phyloP scores from a whole-genome alignment of 2,888 invertebrate species.

The Machimus rusticus region DNA sequence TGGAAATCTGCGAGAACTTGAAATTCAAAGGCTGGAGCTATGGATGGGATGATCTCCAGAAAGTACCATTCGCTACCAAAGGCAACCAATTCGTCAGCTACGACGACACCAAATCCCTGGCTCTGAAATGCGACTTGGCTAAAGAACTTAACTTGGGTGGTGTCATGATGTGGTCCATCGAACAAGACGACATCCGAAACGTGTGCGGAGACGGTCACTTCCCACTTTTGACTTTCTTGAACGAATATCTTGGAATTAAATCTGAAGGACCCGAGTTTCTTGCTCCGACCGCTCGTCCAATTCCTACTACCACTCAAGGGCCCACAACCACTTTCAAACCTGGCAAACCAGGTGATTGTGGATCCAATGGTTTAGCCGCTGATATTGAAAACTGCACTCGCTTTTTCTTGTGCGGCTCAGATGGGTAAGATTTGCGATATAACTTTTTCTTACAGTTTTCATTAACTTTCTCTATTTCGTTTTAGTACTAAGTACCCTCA shows the following conservation, averaged over 20 bases:
- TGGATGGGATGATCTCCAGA: conserved; percentile 54
- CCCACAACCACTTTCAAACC: neutral
- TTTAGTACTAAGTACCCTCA: neutral
- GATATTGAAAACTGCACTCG: neutral
- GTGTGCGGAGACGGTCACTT: conserved; percentile 12
- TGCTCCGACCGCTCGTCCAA: neutral
- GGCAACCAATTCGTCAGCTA: conserved; percentile 62
- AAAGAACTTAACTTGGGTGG: conserved; percentile 64
- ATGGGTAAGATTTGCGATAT: neutral
- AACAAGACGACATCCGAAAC: conserved; percentile 65
- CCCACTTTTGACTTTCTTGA: conserved; percentile 15
- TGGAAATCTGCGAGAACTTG: conserved; percentile 64
- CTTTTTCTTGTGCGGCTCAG: neutral
- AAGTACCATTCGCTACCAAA: conserved; percentile 59
- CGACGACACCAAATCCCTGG: conserved; percentile 58
- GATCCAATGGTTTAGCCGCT: neutral
- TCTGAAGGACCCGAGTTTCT: neutral
- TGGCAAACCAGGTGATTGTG: neutral
- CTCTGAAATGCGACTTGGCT: conserved; percentile 56
- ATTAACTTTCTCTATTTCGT: neutral
- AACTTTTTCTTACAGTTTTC: neutral
- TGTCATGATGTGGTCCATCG: conserved; percentile 70
- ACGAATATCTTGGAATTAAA: conserved; percentile 13
- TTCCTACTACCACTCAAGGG: neutral
- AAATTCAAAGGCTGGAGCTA: conserved; percentile 55